Base-by-base conservation (phyloP, 2,113 vertebrate species). In the Leptobrachium leishanense region DNA sequence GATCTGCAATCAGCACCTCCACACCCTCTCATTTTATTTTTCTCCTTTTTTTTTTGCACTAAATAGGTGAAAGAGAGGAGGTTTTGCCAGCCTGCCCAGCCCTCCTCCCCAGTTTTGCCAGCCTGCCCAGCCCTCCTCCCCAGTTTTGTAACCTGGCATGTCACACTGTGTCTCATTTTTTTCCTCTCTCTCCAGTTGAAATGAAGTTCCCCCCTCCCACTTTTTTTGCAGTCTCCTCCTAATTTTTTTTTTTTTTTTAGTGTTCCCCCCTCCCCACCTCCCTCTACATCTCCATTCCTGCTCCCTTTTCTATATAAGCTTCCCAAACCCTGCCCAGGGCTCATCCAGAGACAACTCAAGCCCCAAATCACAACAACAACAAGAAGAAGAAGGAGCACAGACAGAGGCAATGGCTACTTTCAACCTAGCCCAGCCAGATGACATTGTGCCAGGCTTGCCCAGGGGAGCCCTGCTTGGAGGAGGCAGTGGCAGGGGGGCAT, bases 281-380 rank as follows among this genome's bases (percentile, higher is more conserved):
- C 46, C 46, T 50, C 46, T 50, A 8, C 50, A 2, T n/a, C 74
- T 78, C 55, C 54, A 54, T 44, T 73, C 70, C 68, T 43, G 40
- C 77, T 79, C 70, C 70, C 40, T 79, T 31, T 66, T 79, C 77
- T 79, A 79, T 79, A 79, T 67, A 79, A 79, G 77, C 77, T 79
- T 67, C 77, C 77, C 46, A 57, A 65, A 12, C 59, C 77, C 69
- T 73, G 69, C 69, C 70, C 77, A 67, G 55, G 77, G 55, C 77
- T 66, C 15, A 73, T 67, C 50, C 70, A 79, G 43, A 57, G 40
- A 59, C 41, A 8, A 54, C 68, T 72, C 77, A 79, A 6, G 39
- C 68, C 68, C n/a, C 55, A 64, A 6, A 8, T 31, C 43, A 59
- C 42, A 40, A 41, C 44, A 13, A 10, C 63, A 15, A 15, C 57